Percentiles rank a stretch among this genome's conserved stretches.
Evolutionary conservation across 2,888 invertebrate species (phyloP).

Genomic region (Octonoba sinensis): DNA sequence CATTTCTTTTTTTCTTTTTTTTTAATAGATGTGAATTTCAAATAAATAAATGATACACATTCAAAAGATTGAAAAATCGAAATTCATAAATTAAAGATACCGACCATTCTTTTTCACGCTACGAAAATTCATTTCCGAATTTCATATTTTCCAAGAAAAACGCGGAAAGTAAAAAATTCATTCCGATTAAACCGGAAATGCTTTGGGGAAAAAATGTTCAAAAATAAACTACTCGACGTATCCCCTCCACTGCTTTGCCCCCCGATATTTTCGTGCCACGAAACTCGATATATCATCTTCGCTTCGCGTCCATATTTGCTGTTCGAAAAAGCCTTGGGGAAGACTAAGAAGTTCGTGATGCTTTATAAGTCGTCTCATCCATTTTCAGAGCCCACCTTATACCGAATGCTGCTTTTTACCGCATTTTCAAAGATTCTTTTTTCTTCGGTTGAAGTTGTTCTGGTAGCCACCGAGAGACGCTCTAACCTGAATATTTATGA

Average conservation of each 20-base stretch:
- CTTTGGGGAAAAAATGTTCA: constrained; percentile 10
- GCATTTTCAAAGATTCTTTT: constrained; percentile 22
- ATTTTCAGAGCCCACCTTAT: constrained; percentile 16
- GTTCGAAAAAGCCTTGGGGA: constrained; percentile 18
- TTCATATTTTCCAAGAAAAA: constrained; percentile 1
- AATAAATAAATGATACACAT: constrained; percentile 25
- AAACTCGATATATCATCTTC: constrained; percentile 22
- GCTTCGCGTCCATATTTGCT: constrained; percentile 14
- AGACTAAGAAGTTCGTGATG: constrained; percentile 21
- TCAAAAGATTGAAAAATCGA: constrained; percentile 1
- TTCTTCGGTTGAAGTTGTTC: constrained; percentile 15
- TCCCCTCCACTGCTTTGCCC: constrained; percentile 8
- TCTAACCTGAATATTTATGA: constrained; percentile 19
- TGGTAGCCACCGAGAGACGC: constrained; percentile 9
- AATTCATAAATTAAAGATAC: constrained; percentile 25
- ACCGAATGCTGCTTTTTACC: background rate
- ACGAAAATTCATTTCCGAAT: constrained; percentile 14
- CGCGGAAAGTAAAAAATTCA: constrained; percentile 4
- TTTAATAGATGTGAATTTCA: constrained; percentile 24
- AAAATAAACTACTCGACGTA: constrained; percentile 22
- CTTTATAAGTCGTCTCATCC: constrained; percentile 22
- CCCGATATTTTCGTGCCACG: constrained; percentile 21
- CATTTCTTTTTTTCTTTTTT: constrained; percentile 1
- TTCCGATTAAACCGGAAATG: constrained; percentile 14
- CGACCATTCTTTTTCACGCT: constrained; percentile 6